Conservation (phyloP, 2,113 vertebrate genomes). For the Sceloporus undulatus region DNA sequence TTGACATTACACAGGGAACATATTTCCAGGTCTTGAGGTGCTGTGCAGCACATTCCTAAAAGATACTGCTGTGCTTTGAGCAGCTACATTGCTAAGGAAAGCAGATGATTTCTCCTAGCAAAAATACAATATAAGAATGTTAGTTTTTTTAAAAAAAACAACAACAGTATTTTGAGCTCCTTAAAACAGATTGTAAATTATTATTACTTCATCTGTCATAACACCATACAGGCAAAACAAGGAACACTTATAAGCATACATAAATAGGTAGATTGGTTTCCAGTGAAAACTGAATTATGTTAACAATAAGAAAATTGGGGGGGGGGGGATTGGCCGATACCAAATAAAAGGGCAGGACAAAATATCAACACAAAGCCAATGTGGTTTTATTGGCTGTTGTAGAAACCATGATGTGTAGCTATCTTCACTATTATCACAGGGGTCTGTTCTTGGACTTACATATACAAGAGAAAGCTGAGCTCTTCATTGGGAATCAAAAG, state of each 20-base stretch:
- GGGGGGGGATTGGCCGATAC: neutral
- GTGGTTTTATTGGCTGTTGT: neutral
- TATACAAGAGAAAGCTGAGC: neutral
- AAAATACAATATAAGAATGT: neutral
- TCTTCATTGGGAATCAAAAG: neutral
- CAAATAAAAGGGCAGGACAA: neutral
- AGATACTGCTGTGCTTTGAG: slow-evolving; percentile 39
- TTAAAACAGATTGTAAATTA: neutral
- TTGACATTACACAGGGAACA: slow-evolving; percentile 62
- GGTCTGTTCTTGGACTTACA: neutral
- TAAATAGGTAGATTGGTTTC: neutral
- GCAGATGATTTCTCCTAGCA: slow-evolving; percentile 13
- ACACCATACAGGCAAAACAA: neutral
- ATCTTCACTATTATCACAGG: neutral
- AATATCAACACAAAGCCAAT: neutral
- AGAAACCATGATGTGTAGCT: neutral
- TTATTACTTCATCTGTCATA: slow-evolving; percentile 19
- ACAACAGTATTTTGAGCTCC: neutral
- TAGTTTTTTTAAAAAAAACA: neutral
- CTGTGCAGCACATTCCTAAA: slow-evolving; percentile 50
- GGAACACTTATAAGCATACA: neutral
- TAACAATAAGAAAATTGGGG: neutral
- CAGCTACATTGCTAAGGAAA: fast-evolving
- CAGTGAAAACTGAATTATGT: neutral
- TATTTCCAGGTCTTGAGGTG: slow-evolving; percentile 70